Evolutionary conservation across 2,888 invertebrate species (phyloP), one percentile per base, ranked within the genome.

Genomic region (Pheosia gnoma): DNA sequence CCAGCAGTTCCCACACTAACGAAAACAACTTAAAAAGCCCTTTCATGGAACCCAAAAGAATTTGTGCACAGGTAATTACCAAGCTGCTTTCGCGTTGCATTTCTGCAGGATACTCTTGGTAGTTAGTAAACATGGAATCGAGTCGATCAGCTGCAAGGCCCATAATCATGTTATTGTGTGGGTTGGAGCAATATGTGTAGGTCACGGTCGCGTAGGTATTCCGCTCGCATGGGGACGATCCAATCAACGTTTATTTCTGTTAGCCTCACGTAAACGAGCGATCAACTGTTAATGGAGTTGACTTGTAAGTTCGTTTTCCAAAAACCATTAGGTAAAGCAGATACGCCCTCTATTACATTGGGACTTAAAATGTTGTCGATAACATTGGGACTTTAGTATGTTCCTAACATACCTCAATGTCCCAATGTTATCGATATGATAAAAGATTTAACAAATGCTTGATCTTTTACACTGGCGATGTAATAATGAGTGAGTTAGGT

Each of bases 201-300:
- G 74, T 71, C 74, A 74, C n/a, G 77, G 73, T 60, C 63, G 57
- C 54, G 49, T 47, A n/a, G n/a, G n/a, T n/a, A 49, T 25, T 39
- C 7, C 11, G 58, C 45, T 55, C 58, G 57, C 39, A 38, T 25
- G 13, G 71, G 71, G 62, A 56, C 65, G 57, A 67, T 57, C 62
- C 66, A 72, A 74, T 74, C 66, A 60, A 11, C 58, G 39, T 57
- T 51, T 71, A 59, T 57, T 66, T 61, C 70, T 66, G 66, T 69
- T 70, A 59, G 58, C 64, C 71, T 65, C 66, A 67, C 64, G 62
- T 69, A 58, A 67, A 60, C 52, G 63, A 57, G 61, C 63, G 64
- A 70, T 77, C 64, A 64, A 62, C 47, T n/a, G n/a, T n/a, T 47
- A n/a, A 47, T 47, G n/a, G n/a, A n/a, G n/a, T 47, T 47, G 47